A percentile compares a stretch with the other conserved stretches of the same genome.
These are phyloP conservation scores for Vultur gryphus DNA, from an alignment of 2,797 vertebrate genomes.

Conservation along the genomic window DNA sequence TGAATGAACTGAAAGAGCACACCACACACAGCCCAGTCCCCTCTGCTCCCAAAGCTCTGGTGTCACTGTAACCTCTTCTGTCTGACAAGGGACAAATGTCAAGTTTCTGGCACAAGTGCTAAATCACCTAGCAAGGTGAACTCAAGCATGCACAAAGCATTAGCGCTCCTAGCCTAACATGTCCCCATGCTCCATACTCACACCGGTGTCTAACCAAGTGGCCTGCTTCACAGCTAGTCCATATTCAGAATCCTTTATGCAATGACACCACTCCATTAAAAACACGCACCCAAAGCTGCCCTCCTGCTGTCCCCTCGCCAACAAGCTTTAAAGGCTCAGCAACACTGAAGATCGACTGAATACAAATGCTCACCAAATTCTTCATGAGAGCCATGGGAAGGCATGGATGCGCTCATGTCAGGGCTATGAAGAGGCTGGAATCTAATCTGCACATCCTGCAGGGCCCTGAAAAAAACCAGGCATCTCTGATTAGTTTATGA, in stretches of 20 bases:
- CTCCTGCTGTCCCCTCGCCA: neutral
- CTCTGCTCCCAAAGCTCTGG: neutral
- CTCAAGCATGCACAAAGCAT: neutral
- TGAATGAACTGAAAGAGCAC: neutral
- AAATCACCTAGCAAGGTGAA: neutral
- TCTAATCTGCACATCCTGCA: slow-evolving; percentile 98
- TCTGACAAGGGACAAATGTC: neutral
- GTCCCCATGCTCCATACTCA: neutral
- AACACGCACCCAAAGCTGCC: neutral
- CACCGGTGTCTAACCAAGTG: neutral
- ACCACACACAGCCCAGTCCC: neutral
- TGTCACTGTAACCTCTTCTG: neutral
- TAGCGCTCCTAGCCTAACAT: neutral
- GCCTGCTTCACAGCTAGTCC: neutral
- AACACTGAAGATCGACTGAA: neutral
- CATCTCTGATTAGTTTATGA: neutral
- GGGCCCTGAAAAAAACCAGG: slow-evolving; percentile 74
- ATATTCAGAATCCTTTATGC: neutral
- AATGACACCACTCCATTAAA: neutral
- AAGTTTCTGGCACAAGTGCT: neutral
- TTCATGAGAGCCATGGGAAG: slow-evolving; percentile 80
- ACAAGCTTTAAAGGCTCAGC: neutral
- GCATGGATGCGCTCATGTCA: slow-evolving; percentile 73
- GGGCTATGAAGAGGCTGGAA: slow-evolving; percentile 87
- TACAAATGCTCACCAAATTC: slow-evolving; percentile 78